Evolutionary conservation across 2,797 vertebrate genomes (phyloP).

Genomic region (Silurus aristotelis): DNA sequence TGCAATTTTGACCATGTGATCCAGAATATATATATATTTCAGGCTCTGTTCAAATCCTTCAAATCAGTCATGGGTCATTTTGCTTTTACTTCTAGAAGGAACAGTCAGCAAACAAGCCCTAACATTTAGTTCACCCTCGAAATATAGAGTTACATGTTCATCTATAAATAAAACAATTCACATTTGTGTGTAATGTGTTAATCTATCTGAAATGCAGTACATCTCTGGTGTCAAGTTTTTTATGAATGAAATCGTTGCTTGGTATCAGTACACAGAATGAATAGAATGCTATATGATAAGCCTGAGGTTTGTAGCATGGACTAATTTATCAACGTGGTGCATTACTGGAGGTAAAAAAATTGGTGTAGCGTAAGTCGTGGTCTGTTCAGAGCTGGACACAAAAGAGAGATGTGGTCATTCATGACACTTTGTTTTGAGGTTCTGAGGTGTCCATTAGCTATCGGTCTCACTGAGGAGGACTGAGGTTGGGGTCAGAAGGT

Average conservation of each 20-base stretch:
- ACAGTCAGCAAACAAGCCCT: neutral
- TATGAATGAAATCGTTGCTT: neutral
- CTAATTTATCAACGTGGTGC: neutral
- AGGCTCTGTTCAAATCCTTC: neutral
- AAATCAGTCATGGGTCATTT: neutral
- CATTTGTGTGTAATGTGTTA: neutral
- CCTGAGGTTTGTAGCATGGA: neutral
- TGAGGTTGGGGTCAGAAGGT: slow-evolving; percentile 6
- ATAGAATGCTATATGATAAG: neutral
- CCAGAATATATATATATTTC: neutral
- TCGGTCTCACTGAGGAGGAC: neutral
- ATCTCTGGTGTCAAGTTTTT: neutral
- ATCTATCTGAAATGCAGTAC: neutral
- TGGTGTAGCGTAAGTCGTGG: neutral
- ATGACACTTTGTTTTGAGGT: neutral
- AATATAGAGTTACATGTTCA: neutral
- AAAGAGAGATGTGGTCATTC: neutral
- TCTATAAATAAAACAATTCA: slow-evolving; percentile 14
- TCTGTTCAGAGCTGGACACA: neutral
- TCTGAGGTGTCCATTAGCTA: slow-evolving; percentile 32
- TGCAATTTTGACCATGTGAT: neutral
- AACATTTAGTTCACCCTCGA: neutral
- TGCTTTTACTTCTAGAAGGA: neutral
- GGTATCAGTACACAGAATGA: neutral
- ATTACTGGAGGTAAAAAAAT: neutral